Evolutionary conservation across 2,113 vertebrate species (phyloP).

Genomic region (Triplophysa dalaica): DNA sequence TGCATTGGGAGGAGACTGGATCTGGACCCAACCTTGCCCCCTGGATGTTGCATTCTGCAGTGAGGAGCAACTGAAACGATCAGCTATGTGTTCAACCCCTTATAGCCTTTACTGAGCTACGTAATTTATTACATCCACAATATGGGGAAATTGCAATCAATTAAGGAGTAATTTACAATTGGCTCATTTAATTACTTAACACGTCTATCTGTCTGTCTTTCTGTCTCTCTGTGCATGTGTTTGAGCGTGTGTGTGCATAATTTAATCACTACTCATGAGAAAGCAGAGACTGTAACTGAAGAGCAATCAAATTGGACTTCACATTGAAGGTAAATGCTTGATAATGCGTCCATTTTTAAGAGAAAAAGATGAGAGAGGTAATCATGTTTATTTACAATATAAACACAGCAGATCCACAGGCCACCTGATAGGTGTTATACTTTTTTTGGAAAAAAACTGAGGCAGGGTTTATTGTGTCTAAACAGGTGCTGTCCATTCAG

Average conservation of each 20-base stretch:
- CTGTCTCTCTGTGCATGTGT: too few species aligned
- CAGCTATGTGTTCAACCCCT: slow-evolving; percentile 16
- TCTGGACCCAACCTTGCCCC: too few species aligned
- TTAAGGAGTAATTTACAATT: slow-evolving; percentile 88
- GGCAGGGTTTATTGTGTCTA: not conserved
- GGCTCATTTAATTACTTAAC: slow-evolving; percentile 95
- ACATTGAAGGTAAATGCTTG: slow-evolving; percentile 49
- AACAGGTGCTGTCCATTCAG: slow-evolving; percentile 15
- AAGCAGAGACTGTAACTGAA: slow-evolving; percentile 84
- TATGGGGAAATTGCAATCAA: slow-evolving; percentile 49
- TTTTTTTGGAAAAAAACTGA: too few species aligned
- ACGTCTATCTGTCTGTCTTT: slow-evolving; percentile 77
- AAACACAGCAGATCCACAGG: too few species aligned
- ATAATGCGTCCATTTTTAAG: slow-evolving; percentile 15
- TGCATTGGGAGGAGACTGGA: too few species aligned
- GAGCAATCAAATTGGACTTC: slow-evolving; percentile 81
- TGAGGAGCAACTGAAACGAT: not conserved
- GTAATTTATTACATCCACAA: slow-evolving; percentile 71
- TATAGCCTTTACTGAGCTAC: slow-evolving; percentile 63
- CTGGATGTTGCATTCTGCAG: too few species aligned
- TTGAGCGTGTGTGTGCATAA: slow-evolving; percentile 62
- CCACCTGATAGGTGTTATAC: too few species aligned
- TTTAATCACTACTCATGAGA: slow-evolving; percentile 96
- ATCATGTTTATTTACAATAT: not conserved
- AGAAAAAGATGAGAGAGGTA: not conserved